Evolutionary conservation across 1,140 invertebrate species (phyloP).

Genomic region (Zophobas atratus): DNA sequence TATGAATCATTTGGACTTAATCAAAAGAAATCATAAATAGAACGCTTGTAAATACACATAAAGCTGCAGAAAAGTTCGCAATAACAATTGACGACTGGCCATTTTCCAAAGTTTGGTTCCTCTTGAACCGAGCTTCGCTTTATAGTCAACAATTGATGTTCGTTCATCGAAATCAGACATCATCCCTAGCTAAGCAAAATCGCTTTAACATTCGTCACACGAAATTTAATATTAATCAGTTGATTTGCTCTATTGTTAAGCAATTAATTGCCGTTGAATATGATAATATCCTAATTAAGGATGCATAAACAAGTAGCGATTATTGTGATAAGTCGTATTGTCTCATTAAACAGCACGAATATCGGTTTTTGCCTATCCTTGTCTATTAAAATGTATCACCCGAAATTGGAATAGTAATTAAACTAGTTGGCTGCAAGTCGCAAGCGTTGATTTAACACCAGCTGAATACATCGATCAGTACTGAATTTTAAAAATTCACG

Average conservation of each 20-base stretch:
- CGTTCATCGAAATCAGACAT: conserved; percentile 39
- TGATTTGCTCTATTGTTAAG: conserved; percentile 20
- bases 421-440: conserved; percentile 1
- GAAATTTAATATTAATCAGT: conserved; percentile 29
- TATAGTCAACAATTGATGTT: conserved; percentile 39
- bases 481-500: conserved; percentile 5
- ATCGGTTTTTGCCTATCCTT: not conserved
- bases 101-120: conserved; percentile 46
- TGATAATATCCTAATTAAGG: conserved; percentile 19
- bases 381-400: not conserved
- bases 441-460: not conserved
- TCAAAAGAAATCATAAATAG: conserved; percentile 42
- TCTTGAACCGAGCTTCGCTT: conserved; percentile 36
- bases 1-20: conserved; percentile 33
- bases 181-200: conserved; percentile 11
- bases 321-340: conserved; percentile 10
- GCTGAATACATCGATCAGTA: conserved; percentile 2
- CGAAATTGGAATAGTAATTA: conserved; percentile 1
- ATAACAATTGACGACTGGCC: conserved; percentile 45
- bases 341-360: not conserved
- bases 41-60: conserved; percentile 37
- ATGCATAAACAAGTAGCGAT: conserved; percentile 28
- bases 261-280: conserved; percentile 7
- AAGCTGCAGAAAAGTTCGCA: conserved; percentile 36
- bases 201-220: conserved; percentile 12